Evolutionary conservation across 2,888 invertebrate species (phyloP).

Genomic region (Polylopha cassiicola): DNA sequence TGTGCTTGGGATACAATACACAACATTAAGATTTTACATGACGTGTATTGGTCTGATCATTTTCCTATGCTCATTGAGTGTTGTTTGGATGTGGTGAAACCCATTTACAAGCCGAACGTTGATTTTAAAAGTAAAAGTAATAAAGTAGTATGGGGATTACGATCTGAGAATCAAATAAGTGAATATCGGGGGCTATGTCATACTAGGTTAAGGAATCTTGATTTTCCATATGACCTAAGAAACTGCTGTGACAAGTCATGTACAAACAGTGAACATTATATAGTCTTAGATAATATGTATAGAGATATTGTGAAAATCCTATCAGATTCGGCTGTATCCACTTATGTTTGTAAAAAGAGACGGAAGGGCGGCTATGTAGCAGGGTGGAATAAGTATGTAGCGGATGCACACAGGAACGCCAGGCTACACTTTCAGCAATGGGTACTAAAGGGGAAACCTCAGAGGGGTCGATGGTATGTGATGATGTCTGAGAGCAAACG

Average conservation of each 20-base stretch:
- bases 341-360: background rate
- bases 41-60: slow-evolving; percentile 2
- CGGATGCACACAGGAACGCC: background rate
- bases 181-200: background rate
- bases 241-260: background rate
- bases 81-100: background rate
- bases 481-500: too few species aligned
- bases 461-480: too few species aligned
- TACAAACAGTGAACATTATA: background rate
- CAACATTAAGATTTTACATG: background rate
- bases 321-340: background rate
- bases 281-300: background rate
- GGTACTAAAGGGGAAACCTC: background rate
- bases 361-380: background rate
- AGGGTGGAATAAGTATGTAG: background rate
- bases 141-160: background rate
- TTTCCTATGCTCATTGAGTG: slow-evolving; percentile 1
- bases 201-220: background rate
- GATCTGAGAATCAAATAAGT: background rate
- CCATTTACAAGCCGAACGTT: too few species aligned
- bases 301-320: background rate
- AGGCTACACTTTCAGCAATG: background rate
- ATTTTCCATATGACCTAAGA: background rate
- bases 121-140: background rate
- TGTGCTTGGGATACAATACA: background rate